phyloP scores from a whole-genome alignment of 2,113 vertebrate species.

The Entelurus aequoreus region DNA sequence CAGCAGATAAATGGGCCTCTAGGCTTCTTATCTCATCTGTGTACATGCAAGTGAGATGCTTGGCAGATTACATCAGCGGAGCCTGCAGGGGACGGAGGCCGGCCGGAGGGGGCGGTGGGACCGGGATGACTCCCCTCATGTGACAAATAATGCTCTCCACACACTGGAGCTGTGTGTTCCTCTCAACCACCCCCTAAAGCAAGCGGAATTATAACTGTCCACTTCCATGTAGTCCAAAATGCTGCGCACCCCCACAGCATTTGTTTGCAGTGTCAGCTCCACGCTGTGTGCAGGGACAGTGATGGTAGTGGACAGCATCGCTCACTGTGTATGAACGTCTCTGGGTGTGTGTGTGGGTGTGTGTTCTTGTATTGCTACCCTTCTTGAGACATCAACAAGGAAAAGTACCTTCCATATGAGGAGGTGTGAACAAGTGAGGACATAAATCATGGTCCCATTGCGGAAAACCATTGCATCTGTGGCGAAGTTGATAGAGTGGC shows the following conservation, averaged over 20 bases:
- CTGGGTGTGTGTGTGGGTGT: slow-evolving; percentile 34
- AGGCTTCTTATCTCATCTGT: slow-evolving; percentile 66
- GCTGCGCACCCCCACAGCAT: slow-evolving; percentile 40
- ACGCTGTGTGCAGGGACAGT: slow-evolving; percentile 34
- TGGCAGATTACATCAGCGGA: slow-evolving; percentile 68
- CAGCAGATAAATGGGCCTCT: slow-evolving; percentile 61
- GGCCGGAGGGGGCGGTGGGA: slow-evolving; percentile 36
- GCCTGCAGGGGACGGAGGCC: slow-evolving; percentile 63
- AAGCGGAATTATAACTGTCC: slow-evolving; percentile 61
- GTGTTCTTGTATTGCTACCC: slow-evolving; percentile 6
- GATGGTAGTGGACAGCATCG: slow-evolving; percentile 51
- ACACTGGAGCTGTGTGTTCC: slow-evolving; percentile 46
- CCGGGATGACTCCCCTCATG: slow-evolving; percentile 58
- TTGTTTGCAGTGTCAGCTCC: slow-evolving; percentile 52
- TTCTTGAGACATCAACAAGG: too few relatives aligned
- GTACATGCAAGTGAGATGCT: slow-evolving; percentile 69
- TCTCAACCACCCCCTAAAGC: slow-evolving; percentile 54
- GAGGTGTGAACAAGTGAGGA: too few relatives aligned
- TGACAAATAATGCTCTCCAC: slow-evolving; percentile 54
- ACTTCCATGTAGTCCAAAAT: slow-evolving; percentile 51
- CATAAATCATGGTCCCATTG: too few relatives aligned
- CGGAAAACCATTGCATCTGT: too few relatives aligned
- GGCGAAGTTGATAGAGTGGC: too few relatives aligned
- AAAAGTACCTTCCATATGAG: too few relatives aligned
- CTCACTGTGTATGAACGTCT: slow-evolving; percentile 50